Evolutionary conservation across 2,888 invertebrate genomes (phyloP), one percentile per base, ranked within the genome.

Genomic region (Galeruca laticollis): DNA sequence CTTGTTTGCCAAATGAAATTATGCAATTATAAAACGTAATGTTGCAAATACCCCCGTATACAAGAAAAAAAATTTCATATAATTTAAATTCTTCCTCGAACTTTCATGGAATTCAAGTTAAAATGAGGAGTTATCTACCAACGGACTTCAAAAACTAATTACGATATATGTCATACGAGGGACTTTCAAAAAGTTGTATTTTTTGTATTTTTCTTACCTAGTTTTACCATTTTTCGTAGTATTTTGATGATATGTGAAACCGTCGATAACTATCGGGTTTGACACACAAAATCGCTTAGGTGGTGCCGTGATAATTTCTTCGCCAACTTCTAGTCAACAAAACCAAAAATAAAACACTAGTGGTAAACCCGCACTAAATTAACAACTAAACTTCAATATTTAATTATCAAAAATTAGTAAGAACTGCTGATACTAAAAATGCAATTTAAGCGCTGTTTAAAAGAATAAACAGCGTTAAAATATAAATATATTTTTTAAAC

Each of bases 241-340:
- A 62, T 81, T 80, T 56, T 78, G 75, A 75, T 81, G 81, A 60
- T 80, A 81, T 43, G 77, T 78, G 74, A 80, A 81, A 68, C 81
- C 80, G 71, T 77, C 75, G 49, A 78, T 73, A 57, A 78, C 73
- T 62, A 79, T 73, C 21, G 76, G 74, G 59, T 69, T 71, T 31
- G 62, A 61, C 18, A 59, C 33, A 57, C 35, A n/a, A 37, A 66
- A 35, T n/a, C 49, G 59, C 37, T 35, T 66, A 59, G 35, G 35
- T 49, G 60, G 37, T 51, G 33, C 21, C 13, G 65, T 20, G 43
- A 31, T 26, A 65, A 47, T 31, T 64, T 68, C 68, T 68, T 54
- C 63, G n/a, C 9, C 47, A 21, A 11, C 57, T 51, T 51, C 35
- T 65, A 57, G n/a, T 15, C 37, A 64, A 43, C 52, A 43, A 60